Evolutionary conservation across 2,113 vertebrate genomes (phyloP).

Genomic region (Anhinga rufa): DNA sequence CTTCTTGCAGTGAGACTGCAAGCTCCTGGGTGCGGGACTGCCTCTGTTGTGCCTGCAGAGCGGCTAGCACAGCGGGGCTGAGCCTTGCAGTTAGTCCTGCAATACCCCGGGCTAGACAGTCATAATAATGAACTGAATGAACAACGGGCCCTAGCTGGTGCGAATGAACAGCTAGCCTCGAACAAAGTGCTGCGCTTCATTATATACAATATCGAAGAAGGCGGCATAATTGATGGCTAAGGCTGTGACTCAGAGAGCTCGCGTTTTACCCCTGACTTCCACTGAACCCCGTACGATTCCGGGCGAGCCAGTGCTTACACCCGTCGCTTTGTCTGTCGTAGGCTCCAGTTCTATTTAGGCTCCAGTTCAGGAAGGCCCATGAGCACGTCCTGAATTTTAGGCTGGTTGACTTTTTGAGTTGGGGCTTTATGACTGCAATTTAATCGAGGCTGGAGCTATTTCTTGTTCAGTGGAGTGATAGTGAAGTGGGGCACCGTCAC

Average conservation of each 20-base stretch:
- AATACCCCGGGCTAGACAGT: too few relatives aligned
- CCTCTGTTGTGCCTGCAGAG: background rate
- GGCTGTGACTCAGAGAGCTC: background rate
- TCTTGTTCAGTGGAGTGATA: background rate
- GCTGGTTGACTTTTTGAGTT: background rate
- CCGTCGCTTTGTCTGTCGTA: background rate
- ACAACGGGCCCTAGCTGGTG: background rate
- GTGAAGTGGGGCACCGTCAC: background rate
- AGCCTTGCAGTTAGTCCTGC: background rate
- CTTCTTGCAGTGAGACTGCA: background rate
- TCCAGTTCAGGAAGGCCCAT: background rate
- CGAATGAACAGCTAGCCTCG: background rate
- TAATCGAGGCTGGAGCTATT: background rate
- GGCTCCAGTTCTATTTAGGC: background rate
- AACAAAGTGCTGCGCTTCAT: background rate
- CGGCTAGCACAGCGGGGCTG: background rate
- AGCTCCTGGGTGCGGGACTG: background rate
- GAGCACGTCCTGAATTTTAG: background rate
- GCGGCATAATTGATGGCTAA: background rate
- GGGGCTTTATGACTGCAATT: background rate
- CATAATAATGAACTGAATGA: background rate
- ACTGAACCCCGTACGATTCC: background rate
- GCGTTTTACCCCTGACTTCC: background rate
- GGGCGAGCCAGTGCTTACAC: background rate
- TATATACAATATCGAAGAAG: background rate